phyloP scores from a whole-genome alignment of 23 tunicate genomes.

The Phallusia fumigata region DNA sequence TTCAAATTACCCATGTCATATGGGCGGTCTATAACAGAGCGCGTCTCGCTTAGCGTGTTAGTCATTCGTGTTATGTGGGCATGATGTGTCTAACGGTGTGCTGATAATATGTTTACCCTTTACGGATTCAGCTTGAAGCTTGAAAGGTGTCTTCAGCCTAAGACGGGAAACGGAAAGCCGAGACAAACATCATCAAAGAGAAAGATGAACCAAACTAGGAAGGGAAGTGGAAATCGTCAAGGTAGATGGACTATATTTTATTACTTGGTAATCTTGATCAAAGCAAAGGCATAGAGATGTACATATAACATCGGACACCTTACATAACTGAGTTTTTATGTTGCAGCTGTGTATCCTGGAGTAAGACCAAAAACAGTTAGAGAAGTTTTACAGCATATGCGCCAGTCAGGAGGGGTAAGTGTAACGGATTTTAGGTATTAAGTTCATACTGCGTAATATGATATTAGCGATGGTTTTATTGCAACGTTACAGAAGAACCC shows the following conservation, averaged over 20 bases:
- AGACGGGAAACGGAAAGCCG: constrained; percentile 66
- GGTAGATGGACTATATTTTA: not conserved
- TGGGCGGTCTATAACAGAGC: constrained; percentile 4
- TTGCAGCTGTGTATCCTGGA: constrained; percentile 46
- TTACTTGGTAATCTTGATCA: not conserved
- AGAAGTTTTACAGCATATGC: constrained; percentile 25
- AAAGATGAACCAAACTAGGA: constrained; percentile 34
- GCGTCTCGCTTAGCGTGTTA: not conserved
- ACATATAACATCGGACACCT: too few species aligned
- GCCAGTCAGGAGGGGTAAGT: constrained; percentile 10
- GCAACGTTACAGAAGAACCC: not conserved
- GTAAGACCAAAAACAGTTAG: constrained; percentile 39
- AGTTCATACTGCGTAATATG: too few species aligned
- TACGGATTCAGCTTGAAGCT: constrained; percentile 22
- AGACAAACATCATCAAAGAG: constrained; percentile 51
- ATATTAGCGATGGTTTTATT: too few species aligned
- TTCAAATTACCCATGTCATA: constrained; percentile 5
- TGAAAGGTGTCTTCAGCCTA: constrained; percentile 46
- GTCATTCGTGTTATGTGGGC: constrained; percentile 6
- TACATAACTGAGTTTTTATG: not conserved
- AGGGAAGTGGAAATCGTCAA: not conserved
- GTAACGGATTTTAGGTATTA: too few species aligned
- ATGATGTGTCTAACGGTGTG: constrained; percentile 6
- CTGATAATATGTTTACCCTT: not conserved
- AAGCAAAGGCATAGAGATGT: too few species aligned